These are phyloP conservation scores for Euura saliciscinereae DNA, from an alignment of 1,140 invertebrate genomes.

Conservation along the genomic window DNA sequence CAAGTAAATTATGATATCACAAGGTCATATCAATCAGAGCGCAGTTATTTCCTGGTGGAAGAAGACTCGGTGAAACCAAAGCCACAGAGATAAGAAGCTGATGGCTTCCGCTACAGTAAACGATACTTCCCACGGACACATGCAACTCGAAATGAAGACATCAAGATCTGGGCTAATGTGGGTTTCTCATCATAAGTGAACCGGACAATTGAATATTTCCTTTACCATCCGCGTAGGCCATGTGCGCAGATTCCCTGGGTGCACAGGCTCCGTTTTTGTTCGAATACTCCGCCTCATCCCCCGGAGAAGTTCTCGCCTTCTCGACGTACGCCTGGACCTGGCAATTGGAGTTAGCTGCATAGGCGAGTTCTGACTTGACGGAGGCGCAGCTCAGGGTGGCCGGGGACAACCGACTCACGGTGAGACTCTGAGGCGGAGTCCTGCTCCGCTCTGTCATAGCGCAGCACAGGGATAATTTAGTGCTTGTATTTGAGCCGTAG, in stretches of 20 bases:
- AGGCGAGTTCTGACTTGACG: slow-evolving; percentile 48
- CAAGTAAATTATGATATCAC: no score
- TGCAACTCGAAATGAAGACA: no score
- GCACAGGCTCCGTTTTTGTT: background rate
- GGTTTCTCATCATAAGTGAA: no score
- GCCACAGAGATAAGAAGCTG: no score
- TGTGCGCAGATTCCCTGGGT: background rate
- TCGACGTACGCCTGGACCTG: slow-evolving; percentile 38
- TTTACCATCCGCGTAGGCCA: background rate
- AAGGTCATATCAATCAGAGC: no score
- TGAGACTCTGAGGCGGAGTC: slow-evolving; percentile 53
- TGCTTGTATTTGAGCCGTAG: slow-evolving; percentile 52
- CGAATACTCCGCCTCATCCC: background rate
- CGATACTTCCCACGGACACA: no score
- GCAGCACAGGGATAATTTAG: slow-evolving; percentile 55
- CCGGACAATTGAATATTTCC: no score
- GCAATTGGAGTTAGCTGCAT: slow-evolving; percentile 42
- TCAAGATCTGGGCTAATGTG: no score
- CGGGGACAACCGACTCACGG: slow-evolving; percentile 47
- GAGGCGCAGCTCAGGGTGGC: slow-evolving; percentile 46
- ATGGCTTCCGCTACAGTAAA: no score
- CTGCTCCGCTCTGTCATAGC: slow-evolving; percentile 56
- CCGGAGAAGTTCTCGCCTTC: slow-evolving; percentile 28
- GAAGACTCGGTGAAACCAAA: no score
- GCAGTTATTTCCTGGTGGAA: no score